phyloP scores from a whole-genome alignment of 2,113 vertebrate species.

The Mus spicilegus region DNA sequence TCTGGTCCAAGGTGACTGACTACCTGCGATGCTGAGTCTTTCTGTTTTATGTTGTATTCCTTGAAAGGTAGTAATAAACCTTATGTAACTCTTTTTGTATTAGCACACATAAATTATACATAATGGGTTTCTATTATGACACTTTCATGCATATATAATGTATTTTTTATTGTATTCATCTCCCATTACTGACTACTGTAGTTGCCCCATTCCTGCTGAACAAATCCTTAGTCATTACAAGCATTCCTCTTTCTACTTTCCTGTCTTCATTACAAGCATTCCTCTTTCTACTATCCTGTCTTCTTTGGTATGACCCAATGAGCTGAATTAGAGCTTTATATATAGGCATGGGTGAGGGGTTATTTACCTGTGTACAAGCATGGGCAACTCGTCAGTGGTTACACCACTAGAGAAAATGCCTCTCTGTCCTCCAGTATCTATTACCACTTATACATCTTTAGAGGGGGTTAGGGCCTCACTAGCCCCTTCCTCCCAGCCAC shows the following conservation, averaged over 20 bases:
- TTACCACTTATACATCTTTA: not conserved
- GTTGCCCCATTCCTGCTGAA: not conserved
- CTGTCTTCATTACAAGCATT: not conserved
- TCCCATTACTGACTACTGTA: not conserved
- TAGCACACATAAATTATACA: not conserved
- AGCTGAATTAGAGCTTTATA: not conserved
- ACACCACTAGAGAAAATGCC: not conserved
- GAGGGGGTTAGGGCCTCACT: not conserved
- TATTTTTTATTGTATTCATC: not conserved
- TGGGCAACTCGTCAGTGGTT: not conserved
- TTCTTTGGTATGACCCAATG: not conserved
- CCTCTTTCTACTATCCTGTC: too few relatives aligned
- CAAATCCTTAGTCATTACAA: not conserved
- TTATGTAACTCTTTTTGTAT: not conserved
- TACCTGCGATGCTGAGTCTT: not conserved
- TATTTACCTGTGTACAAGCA: too few relatives aligned
- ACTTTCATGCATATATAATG: too few relatives aligned
- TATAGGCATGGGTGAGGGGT: too few relatives aligned
- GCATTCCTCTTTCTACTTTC: too few relatives aligned
- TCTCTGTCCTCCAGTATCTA: not conserved
- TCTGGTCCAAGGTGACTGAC: not conserved
- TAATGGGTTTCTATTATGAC: not conserved
- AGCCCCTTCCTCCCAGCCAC: not conserved
- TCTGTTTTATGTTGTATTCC: not conserved
- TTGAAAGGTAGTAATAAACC: not conserved